Base-by-base conservation (phyloP, 2,797 vertebrate species). In the Microctenopoma steveboyesi region DNA sequence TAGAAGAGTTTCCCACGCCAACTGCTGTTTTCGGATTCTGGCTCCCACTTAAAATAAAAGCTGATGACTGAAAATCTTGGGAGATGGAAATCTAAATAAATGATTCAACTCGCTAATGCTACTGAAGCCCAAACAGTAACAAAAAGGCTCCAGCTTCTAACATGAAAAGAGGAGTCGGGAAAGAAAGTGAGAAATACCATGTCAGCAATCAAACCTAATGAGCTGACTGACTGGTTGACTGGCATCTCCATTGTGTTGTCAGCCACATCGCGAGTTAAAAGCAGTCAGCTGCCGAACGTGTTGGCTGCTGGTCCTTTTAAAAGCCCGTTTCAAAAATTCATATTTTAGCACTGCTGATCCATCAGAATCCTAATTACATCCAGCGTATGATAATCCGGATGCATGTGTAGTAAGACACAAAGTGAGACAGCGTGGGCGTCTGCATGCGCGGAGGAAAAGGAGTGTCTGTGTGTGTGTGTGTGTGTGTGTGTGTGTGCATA, bases 121-220 rank as follows among this genome's bases (percentile, higher is more conserved):
- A 61, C 3, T 7, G 45, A 77, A 79, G 46, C 54, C 30, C 30
- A 43, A 53, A 52, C 33, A 59, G 50, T 2, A 80, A 77, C 58
- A 69, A 18, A 58, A 60, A 63, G 43, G 30, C 42, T 70, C n/a
- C 13, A 56, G 39, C 77, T 77, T 79, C 58, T 59, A 67, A 12
- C 9, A 4, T 4, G 6, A 53, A 46, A 33, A 60, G 53, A 58
- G 55, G 59, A 77, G 37, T 43, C 6, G 22, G 49, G 22, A 59
- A 60, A 64, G 25, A 57, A 69, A 61, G 51, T 28, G 72, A 75
- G 68, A 84, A 81, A 77, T 39, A 63, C 50, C 9, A 2, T 51
- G 74, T 83, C 81, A 71, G 82, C 69, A 82, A 74, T 86, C 72
- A 69, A 54, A 57, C 51, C 74, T 83, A 88, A 89, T 74, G 81